Conservation (phyloP, 2,888 invertebrate species). For the Ditula angustiorana region DNA sequence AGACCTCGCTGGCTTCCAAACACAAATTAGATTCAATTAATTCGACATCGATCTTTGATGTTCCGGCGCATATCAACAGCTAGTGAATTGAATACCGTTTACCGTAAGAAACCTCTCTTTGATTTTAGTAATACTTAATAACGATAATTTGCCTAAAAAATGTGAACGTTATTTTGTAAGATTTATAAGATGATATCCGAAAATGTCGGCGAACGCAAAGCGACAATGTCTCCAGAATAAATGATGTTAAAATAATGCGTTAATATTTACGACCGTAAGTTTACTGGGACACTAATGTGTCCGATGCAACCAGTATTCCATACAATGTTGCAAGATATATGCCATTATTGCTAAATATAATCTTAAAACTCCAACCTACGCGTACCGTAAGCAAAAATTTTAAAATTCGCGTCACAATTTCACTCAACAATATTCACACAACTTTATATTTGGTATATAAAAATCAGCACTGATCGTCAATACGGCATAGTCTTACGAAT, state of each 20-base stretch:
- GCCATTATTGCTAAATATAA: conserved; percentile 35
- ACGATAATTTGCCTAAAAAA: neutral
- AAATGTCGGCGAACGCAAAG: neutral
- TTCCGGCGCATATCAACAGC: conserved; percentile 6
- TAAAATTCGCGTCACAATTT: conserved; percentile 42
- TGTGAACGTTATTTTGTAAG: too few relatives aligned
- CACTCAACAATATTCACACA: conserved; percentile 38
- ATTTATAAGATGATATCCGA: neutral
- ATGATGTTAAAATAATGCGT: conserved; percentile 1
- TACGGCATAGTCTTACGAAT: conserved; percentile 22
- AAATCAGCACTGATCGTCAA: conserved; percentile 37
- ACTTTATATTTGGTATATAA: conserved; percentile 40
- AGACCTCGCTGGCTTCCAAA: conserved; percentile 31
- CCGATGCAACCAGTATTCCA: neutral
- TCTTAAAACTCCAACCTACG: conserved; percentile 39
- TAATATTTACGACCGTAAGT: conserved; percentile 12
- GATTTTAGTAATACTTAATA: neutral
- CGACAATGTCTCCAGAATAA: neutral
- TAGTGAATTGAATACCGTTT: conserved; percentile 7
- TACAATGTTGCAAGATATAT: conserved; percentile 38
- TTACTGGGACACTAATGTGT: conserved; percentile 3
- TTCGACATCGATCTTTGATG: conserved; percentile 35
- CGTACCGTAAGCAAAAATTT: conserved; percentile 39
- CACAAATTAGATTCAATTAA: conserved; percentile 38
- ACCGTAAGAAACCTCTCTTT: neutral